A percentile compares a stretch with the other conserved stretches of the same genome.
Conservation (phyloP, 1,140 invertebrate species). For the Tetranychus cinnabarinus region DNA sequence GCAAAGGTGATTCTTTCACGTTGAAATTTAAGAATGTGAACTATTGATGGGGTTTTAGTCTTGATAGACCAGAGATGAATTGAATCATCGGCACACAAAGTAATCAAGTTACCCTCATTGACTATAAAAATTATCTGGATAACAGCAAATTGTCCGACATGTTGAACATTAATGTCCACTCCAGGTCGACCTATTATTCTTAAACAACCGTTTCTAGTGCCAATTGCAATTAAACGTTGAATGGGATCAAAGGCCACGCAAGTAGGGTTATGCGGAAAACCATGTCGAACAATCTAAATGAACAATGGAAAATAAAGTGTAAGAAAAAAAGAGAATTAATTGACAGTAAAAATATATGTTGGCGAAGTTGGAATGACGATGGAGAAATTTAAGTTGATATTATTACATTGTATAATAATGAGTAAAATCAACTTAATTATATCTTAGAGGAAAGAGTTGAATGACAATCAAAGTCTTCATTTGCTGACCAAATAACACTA, state of each 20-base stretch:
- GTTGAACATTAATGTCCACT: slow-evolving; percentile 73
- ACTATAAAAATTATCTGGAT: slow-evolving; percentile 74
- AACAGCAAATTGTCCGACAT: slow-evolving; percentile 51
- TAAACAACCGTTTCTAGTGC: slow-evolving; percentile 78
- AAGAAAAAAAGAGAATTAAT: neutral
- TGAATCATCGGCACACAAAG: slow-evolving; percentile 76
- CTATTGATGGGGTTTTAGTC: slow-evolving; percentile 47
- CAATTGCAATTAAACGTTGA: slow-evolving; percentile 84
- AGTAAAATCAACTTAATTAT: no score
- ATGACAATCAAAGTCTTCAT: no score
- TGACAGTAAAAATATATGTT: neutral
- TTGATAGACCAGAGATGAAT: slow-evolving; percentile 93
- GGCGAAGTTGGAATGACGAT: neutral
- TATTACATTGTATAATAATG: no score
- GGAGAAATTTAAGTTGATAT: no score
- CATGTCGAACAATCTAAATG: slow-evolving; percentile 81
- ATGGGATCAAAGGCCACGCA: slow-evolving; percentile 92
- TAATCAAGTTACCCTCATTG: slow-evolving; percentile 85
- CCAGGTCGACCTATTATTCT: slow-evolving; percentile 80
- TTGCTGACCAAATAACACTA: no score
- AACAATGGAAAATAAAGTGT: slow-evolving; percentile 15
- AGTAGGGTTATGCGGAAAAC: slow-evolving; percentile 91
- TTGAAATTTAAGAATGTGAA: slow-evolving; percentile 88
- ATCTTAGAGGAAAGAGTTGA: no score
- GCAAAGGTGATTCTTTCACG: slow-evolving; percentile 71